Conservation (phyloP, 2,797 vertebrate species). For the Threskiornis aethiopicus region DNA sequence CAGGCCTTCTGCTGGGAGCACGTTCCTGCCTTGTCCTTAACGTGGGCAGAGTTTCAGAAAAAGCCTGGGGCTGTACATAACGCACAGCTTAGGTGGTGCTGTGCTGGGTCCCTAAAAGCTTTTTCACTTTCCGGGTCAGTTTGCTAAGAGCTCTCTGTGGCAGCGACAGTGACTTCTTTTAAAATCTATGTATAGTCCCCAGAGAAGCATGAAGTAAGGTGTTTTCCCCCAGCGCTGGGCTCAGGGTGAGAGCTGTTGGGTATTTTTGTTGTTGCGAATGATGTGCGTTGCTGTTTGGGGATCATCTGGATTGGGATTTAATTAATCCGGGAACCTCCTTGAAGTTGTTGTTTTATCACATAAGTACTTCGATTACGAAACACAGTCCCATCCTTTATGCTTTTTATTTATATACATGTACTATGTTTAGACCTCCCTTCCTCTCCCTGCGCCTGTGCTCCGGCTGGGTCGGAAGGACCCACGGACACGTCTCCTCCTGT, state of each 20-base stretch:
- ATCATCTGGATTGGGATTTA: constrained; percentile 43
- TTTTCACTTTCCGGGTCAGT: background rate
- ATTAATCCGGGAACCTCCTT: background rate
- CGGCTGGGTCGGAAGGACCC: background rate
- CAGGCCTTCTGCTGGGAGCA: background rate
- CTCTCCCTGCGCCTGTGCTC: background rate
- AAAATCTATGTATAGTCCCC: background rate
- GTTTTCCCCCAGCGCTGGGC: background rate
- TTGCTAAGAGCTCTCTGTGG: background rate
- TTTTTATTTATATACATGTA: background rate
- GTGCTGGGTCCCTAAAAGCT: background rate
- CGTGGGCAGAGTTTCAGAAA: background rate
- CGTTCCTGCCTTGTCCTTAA: background rate
- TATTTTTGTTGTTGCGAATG: background rate
- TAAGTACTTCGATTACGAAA: background rate
- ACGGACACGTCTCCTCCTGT: background rate
- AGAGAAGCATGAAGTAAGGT: background rate
- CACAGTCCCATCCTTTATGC: background rate
- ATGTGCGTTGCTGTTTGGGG: background rate
- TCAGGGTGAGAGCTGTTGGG: background rate
- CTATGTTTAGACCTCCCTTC: background rate
- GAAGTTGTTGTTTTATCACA: background rate
- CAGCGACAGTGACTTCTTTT: background rate
- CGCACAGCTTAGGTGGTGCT: background rate
- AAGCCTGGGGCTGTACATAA: background rate